These are phyloP conservation scores for Oasisia sp. DNA, from an alignment of 2,888 invertebrate species.

Conservation along the genomic window DNA sequence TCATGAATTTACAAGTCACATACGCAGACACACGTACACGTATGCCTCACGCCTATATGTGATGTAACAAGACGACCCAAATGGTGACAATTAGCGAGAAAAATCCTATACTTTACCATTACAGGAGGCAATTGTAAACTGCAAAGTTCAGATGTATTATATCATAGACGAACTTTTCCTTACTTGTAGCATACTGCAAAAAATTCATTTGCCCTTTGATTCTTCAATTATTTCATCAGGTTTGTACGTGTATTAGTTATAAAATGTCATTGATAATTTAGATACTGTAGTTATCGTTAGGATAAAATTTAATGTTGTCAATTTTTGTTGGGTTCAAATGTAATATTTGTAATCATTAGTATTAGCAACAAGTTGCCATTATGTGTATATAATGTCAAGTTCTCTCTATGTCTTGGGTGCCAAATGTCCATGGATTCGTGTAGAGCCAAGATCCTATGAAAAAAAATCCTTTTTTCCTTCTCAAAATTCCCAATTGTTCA, in stretches of 20 bases:
- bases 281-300: background rate
- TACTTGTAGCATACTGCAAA: background rate
- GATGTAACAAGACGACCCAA: background rate
- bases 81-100: background rate
- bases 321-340: background rate
- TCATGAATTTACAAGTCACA: too few species aligned
- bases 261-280: background rate
- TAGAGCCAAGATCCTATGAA: too few species aligned
- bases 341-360: background rate
- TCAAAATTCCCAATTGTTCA: too few species aligned
- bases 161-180: background rate
- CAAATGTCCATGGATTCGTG: too few species aligned
- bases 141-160: too few species aligned
- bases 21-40: too few species aligned
- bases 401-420: too few species aligned
- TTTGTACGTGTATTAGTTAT: background rate
- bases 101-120: too few species aligned
- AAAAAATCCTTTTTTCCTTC: too few species aligned
- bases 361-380: background rate
- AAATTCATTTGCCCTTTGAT: background rate
- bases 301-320: background rate
- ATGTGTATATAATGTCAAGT: background rate
- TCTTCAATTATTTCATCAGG: background rate
- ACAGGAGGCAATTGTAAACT: too few species aligned
- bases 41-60: background rate